These are phyloP conservation scores for Muscidifurax raptorellus DNA, from an alignment of 1,140 invertebrate species.

Conservation along the genomic window DNA sequence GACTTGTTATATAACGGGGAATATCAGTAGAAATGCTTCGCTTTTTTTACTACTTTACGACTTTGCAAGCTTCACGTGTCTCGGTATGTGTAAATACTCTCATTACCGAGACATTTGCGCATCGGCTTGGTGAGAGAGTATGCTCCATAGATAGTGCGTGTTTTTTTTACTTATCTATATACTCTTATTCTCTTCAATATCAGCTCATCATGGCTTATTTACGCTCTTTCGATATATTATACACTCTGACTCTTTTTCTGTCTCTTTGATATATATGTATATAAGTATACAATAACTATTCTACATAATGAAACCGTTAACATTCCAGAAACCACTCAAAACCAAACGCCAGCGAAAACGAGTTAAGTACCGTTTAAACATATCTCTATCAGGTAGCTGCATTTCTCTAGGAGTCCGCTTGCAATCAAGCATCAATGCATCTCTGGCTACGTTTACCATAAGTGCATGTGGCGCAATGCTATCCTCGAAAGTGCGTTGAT, in stretches of 20 bases:
- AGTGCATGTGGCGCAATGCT: conserved; percentile 9
- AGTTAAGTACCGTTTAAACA: conserved; percentile 49
- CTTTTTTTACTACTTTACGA: not conserved
- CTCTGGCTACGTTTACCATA: not conserved
- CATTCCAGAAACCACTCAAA: conserved; percentile 51
- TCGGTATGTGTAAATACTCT: too few relatives aligned
- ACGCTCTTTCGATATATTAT: not conserved
- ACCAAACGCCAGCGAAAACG: conserved; percentile 42
- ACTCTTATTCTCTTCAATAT: not conserved
- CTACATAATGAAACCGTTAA: conserved; percentile 13
- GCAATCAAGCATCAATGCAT: conserved; percentile 15
- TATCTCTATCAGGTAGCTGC: conserved; percentile 17
- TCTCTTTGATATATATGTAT: not conserved
- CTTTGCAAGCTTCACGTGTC: not conserved
- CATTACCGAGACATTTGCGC: not conserved
- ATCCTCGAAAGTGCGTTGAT: not conserved
- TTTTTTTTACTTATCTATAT: not conserved
- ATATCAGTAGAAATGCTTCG: not conserved
- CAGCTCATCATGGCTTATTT: not conserved
- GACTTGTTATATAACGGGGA: not conserved
- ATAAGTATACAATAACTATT: not conserved
- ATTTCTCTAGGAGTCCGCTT: conserved; percentile 27
- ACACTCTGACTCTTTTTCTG: not conserved
- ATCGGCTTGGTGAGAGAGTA: not conserved
- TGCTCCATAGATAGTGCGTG: not conserved